These are phyloP conservation scores for Pempheris klunzingeri DNA, from an alignment of 2,797 vertebrate species.

Conservation along the genomic window DNA sequence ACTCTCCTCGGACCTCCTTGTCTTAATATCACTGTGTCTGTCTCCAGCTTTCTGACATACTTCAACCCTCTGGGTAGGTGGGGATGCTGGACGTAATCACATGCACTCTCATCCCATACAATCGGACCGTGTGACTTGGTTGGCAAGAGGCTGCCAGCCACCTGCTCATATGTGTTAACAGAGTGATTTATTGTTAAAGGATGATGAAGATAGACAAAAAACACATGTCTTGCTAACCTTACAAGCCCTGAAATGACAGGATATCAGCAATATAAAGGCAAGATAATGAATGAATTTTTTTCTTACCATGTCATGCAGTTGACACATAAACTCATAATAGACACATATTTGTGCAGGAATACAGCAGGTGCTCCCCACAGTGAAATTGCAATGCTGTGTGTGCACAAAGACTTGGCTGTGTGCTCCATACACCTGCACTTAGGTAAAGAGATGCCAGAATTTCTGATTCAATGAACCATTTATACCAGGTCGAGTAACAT, in stretches of 20 bases:
- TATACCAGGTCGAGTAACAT: conserved; percentile 61
- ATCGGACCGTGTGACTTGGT: conserved; percentile 33
- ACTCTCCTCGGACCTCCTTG: conserved; percentile 63
- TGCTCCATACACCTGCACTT: conserved; percentile 73
- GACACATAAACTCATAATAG: conserved; percentile 54
- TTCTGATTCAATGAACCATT: conserved; percentile 76
- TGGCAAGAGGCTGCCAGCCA: conserved; percentile 59
- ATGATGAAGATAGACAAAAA: conserved; percentile 43
- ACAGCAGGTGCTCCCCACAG: conserved; percentile 70
- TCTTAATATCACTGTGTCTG: conserved; percentile 65
- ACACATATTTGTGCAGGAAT: conserved; percentile 59
- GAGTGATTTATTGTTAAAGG: conserved; percentile 67
- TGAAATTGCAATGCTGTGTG: conserved; percentile 45
- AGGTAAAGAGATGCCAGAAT: conserved; percentile 71
- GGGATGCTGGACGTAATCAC: conserved; percentile 56
- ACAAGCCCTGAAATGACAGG: conserved; percentile 30
- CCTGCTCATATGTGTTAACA: conserved; percentile 69
- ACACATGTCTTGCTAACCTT: conserved; percentile 50
- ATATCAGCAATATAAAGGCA: conserved; percentile 13
- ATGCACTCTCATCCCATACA: conserved; percentile 42
- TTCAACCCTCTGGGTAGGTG: conserved; percentile 19
- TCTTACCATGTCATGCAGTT: conserved; percentile 37
- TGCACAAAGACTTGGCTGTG: conserved; percentile 78
- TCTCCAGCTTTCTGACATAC: conserved; percentile 49
- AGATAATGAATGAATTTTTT: conserved; percentile 13